phyloP scores from a whole-genome alignment of 2,113 vertebrate genomes.

The Cryptoleucopteryx plumbea region DNA sequence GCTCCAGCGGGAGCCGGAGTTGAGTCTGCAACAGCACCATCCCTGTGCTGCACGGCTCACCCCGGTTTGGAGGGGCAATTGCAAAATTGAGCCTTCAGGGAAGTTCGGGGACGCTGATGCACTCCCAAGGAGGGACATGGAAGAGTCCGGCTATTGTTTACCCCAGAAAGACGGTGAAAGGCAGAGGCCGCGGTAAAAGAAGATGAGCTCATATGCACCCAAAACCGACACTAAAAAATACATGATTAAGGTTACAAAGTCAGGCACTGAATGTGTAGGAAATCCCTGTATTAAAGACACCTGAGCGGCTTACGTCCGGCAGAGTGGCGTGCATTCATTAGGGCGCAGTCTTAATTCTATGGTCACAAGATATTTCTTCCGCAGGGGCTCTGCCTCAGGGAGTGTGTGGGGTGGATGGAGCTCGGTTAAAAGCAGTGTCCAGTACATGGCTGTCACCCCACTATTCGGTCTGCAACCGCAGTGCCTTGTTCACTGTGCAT shows the following conservation, averaged over 20 bases:
- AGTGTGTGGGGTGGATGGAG: neutral
- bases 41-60: fast-evolving
- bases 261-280: neutral
- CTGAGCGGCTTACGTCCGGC: neutral
- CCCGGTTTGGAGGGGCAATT: fast-evolving
- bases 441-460: neutral
- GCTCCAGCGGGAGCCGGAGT: fast-evolving
- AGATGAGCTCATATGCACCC: fast-evolving
- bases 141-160: neutral
- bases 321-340: neutral
- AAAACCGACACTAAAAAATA: neutral
- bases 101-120: neutral
- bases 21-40: neutral
- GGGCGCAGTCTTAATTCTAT: neutral
- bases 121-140: neutral
- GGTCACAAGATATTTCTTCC: neutral
- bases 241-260: neutral
- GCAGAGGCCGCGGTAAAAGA: fast-evolving
- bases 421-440: neutral
- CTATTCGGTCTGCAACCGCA: neutral
- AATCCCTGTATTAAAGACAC: constrained; percentile 5
- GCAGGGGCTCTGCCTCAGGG: neutral
- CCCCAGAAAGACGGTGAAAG: neutral
- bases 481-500: fast-evolving
- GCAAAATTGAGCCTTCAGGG: neutral